These are phyloP conservation scores for Hoplodrina blanda DNA, from an alignment of 2,888 invertebrate species.

Conservation along the genomic window DNA sequence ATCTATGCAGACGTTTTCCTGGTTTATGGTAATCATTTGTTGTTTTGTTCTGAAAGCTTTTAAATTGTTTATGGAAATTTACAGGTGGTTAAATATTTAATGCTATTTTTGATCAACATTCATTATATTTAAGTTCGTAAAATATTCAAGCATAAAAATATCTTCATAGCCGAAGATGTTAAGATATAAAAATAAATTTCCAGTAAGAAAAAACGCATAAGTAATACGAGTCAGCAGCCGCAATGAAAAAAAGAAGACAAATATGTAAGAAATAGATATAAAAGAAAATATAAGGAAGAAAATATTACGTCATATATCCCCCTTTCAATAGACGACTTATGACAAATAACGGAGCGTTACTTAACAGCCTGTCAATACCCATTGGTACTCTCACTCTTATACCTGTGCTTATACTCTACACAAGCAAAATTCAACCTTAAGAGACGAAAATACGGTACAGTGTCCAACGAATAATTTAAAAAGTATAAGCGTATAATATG, in stretches of 20 bases:
- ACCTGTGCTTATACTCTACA: neutral
- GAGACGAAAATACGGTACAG: neutral
- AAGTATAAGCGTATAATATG: slow-evolving; percentile 19
- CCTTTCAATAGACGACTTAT: slow-evolving; percentile 51
- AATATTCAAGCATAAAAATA: no score
- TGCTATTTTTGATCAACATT: no score
- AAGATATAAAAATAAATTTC: neutral
- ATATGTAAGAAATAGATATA: slow-evolving; percentile 13
- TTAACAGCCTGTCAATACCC: slow-evolving; percentile 52
- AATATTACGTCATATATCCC: slow-evolving; percentile 39
- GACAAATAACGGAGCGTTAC: slow-evolving; percentile 56
- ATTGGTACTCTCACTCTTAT: slow-evolving; percentile 9
- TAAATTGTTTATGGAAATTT: neutral
- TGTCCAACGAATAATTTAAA: slow-evolving; percentile 5
- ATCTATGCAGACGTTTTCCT: neutral
- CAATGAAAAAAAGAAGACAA: slow-evolving; percentile 17
- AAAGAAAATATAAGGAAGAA: slow-evolving; percentile 31
- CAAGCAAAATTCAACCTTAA: slow-evolving; percentile 32
- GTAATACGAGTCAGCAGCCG: neutral
- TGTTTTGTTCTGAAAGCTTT: neutral
- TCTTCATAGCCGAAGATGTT: neutral
- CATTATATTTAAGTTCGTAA: no score
- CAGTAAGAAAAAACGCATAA: neutral
- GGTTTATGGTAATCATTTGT: slow-evolving; percentile 14
- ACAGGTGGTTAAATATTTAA: slow-evolving; percentile 14